phyloP scores from a whole-genome alignment of 2,888 invertebrate species.

The Eurytoma adleriae region DNA sequence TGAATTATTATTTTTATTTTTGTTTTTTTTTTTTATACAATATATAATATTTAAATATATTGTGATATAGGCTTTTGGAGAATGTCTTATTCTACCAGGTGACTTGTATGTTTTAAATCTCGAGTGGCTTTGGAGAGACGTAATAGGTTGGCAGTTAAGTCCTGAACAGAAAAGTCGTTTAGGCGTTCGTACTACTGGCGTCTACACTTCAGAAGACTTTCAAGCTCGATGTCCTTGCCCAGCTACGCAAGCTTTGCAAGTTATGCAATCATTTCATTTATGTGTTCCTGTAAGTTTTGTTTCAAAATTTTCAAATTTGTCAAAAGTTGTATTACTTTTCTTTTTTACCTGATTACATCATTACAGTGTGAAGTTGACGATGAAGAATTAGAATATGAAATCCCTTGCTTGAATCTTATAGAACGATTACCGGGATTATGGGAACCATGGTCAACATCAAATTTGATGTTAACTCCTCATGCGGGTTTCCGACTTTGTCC shows the following conservation, averaged over 20 bases:
- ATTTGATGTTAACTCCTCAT: conserved; percentile 77
- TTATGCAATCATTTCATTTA: conserved; percentile 84
- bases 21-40: background rate
- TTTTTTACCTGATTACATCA: conserved; percentile 6
- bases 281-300: conserved; percentile 79
- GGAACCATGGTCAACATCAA: conserved; percentile 79
- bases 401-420: conserved; percentile 83
- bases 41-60: conserved; percentile 1
- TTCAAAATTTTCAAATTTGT: background rate
- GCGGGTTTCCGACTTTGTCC: conserved; percentile 81
- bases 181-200: conserved; percentile 81
- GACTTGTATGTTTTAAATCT: conserved; percentile 83
- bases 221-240: conserved; percentile 85
- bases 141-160: conserved; percentile 82
- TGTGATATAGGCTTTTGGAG: conserved; percentile 78
- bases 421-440: conserved; percentile 83
- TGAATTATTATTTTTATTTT: no score
- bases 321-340: background rate
- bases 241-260: conserved; percentile 82
- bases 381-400: conserved; percentile 84
- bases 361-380: conserved; percentile 82
- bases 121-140: conserved; percentile 82
- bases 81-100: conserved; percentile 77
- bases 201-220: conserved; percentile 85
- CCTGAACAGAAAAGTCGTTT: conserved; percentile 76